These are phyloP conservation scores for Drosophila paucipuncta DNA, from an alignment of 2,888 invertebrate species.

Conservation along the genomic window DNA sequence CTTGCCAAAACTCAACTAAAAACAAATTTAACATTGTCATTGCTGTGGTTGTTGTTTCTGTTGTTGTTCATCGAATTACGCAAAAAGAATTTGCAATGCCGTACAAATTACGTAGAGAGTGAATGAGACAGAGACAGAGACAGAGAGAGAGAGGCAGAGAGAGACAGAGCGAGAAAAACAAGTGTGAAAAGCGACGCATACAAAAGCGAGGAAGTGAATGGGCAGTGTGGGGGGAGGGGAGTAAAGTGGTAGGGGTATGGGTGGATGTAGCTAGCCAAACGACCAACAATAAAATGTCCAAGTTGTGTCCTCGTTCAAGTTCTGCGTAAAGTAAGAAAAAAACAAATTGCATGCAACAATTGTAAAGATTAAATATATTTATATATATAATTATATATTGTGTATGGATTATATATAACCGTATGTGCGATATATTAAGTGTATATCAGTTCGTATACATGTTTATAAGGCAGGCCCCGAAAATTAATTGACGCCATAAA, in stretches of 20 bases:
- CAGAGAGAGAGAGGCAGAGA: background rate
- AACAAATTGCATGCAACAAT: background rate
- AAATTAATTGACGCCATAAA: constrained; percentile 80
- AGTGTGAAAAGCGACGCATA: background rate
- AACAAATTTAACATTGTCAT: constrained; percentile 58
- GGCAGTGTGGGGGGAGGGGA: background rate
- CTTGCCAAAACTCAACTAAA: constrained; percentile 52
- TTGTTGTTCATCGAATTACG: constrained; percentile 63
- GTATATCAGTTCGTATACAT: constrained; percentile 11
- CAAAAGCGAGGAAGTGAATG: background rate
- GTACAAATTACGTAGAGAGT: constrained; percentile 12
- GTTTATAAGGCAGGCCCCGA: constrained; percentile 43
- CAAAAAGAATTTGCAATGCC: constrained; percentile 45
- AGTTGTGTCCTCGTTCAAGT: constrained; percentile 62
- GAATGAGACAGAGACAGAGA: background rate
- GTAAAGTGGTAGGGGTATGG: background rate
- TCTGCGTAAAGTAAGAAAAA: constrained; percentile 27
- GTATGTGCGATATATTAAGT: background rate
- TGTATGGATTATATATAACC: constrained; percentile 1
- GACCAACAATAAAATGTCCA: constrained; percentile 43
- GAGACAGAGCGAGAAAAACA: background rate
- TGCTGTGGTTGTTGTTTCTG: constrained; percentile 17
- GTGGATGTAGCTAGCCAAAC: background rate
- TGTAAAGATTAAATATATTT: background rate
- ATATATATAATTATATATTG: constrained; percentile 4